Evolutionary conservation across 2,888 invertebrate species (phyloP), one percentile per base, ranked within the genome.

Genomic region (Pachliopta kotzebuea): DNA sequence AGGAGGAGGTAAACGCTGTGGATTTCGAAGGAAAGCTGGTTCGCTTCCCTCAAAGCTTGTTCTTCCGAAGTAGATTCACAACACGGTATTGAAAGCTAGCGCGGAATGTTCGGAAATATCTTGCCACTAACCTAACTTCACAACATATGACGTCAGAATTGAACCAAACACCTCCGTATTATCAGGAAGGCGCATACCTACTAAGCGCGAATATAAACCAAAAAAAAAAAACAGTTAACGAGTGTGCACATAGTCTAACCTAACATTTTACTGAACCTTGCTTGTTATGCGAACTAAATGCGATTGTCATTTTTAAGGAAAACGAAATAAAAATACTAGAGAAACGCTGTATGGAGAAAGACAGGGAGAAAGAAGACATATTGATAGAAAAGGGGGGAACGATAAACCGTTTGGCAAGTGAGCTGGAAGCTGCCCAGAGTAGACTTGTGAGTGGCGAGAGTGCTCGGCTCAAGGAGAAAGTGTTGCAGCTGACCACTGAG

Each of bases 361-460:
- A 94, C 58, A 84, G 92, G 68, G 93, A 93, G 21, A 93, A 94
- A 60, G 94, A 95, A 73, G 84, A 88, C 4, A 84, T 94, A 68
- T 74, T 95, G 54, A 87, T 94, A 56, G 94, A 95, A 53, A 95
- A 94, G 69, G 93, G 93, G 0, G 88, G 92, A 0, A 93, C 93
- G 20, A 94, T 95, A 66, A 94, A 94, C 78, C 88, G 93, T 55
- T 72, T 95, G n/a, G 93, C 93, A 0, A 83, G 85, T 24, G 94
- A 93, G 24, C 72, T 95, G 56, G 93, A 94, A 68, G 91, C 93
- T 8, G 93, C 94, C 0, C 95, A 95, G 59, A 90, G 84, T 71
- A 76, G 90, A 20, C 84, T 93, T 9, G 85, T 86, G 0, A 86
- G 77, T 21, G 88, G 88, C 0, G 90, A 90, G 67, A 69, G 79